phyloP scores from a whole-genome alignment of 2,797 vertebrate species.

The Pelodytes ibericus region DNA sequence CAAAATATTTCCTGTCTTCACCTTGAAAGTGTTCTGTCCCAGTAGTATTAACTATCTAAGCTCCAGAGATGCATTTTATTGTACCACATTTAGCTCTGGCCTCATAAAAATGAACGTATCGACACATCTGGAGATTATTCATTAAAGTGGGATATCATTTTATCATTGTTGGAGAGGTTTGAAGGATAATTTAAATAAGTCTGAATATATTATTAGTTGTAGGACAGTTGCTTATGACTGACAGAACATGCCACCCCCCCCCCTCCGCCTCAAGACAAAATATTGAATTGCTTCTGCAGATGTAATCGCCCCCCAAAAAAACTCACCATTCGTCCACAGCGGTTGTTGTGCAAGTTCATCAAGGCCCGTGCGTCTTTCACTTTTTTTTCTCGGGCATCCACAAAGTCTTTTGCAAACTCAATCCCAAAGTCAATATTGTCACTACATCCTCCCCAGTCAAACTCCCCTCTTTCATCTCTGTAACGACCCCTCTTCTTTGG shows the following conservation, averaged over 20 bases:
- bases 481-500: conserved; percentile 82
- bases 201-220: too few species aligned
- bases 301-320: too few species aligned
- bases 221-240: too few species aligned
- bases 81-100: background rate
- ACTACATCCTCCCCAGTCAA: conserved; percentile 97
- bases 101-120: background rate
- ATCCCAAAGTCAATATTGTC: conserved; percentile 96
- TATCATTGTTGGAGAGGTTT: background rate
- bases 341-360: conserved; percentile 98
- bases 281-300: too few species aligned
- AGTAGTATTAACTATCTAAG: conserved; percentile 30
- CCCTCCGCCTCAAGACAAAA: too few species aligned
- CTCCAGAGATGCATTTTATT: background rate
- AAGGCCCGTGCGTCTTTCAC: conserved; percentile 91
- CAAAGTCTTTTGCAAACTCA: conserved; percentile 92
- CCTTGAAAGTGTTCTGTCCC: conserved; percentile 29
- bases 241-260: too few species aligned
- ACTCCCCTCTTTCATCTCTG: conserved; percentile 84
- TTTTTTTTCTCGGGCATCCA: conserved; percentile 92
- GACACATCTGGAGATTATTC: background rate
- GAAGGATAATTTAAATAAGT: too few species aligned
- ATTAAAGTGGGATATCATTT: background rate
- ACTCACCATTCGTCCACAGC: conserved; percentile 94
- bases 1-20: conserved; percentile 38